Evolutionary conservation across 1,140 invertebrate genomes (phyloP), one percentile per base, ranked within the genome.

Genomic region (Vollenhovia emeryi): DNA sequence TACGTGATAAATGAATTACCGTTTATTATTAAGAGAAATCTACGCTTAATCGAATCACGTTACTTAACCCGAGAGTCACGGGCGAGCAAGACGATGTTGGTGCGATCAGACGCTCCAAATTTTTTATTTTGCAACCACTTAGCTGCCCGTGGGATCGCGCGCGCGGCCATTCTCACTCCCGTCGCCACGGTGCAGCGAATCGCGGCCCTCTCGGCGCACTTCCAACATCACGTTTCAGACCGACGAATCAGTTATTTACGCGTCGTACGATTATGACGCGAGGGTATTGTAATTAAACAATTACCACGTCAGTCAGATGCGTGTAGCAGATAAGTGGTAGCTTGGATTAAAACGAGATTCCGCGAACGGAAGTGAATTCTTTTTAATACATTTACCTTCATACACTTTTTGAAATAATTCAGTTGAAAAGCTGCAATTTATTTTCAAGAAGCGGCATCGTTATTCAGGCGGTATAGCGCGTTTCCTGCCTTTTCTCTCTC

Each of bases 1-100:
- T 87, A 87, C 87, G 83, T 88, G 87, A 92, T 93, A 92, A 93
- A 93, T 93, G 88, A 93, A 94, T 94, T 93, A 92, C 90, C 87
- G 84, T 86, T 93, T 85, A 82, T 94, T 92, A 92, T 90, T 91
- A 87, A 92, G 88, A 93, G 92, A 92, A 93, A 93, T 93, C 89
- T 84, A 91, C 89, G 84, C 91, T 92, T 92, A 89, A 94, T 94
- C 92, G 86, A 93, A 93, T 93, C 66, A 91, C 68, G 86, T 79
- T 91, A 92, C 78, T 93, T 93, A 90, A 93, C 92, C 91, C 88
- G 89, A 66, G 85, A 84, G 88, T 86, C 87, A 88, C 74, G 84
- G 84, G 66, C 57, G 69, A 83, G 62, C 69, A n/a, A 62, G 69
- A 78, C 59, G 68, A 24, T 62, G 33, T 59, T 74, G 24, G 3